Conservation (phyloP, 2,113 vertebrate species). For the Thymallus thymallus region DNA sequence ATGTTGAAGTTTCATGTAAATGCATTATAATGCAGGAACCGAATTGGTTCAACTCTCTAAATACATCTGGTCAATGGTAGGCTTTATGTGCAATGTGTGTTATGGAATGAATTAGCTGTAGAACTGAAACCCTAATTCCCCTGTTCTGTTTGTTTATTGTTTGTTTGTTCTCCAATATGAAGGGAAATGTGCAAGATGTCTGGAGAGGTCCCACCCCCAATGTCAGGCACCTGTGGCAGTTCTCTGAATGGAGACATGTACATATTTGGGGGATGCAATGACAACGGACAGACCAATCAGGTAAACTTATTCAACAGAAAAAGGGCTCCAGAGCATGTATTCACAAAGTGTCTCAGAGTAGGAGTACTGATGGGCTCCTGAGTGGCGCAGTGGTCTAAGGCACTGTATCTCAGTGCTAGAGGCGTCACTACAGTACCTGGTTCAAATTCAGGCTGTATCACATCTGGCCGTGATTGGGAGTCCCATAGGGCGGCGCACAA, state of each 20-base stretch:
- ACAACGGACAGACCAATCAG: slow-evolving; percentile 91
- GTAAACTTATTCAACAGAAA: slow-evolving; percentile 59
- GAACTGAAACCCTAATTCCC: neutral
- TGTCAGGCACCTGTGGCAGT: slow-evolving; percentile 91
- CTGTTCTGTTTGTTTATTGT: neutral
- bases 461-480: too few relatives aligned
- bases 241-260: slow-evolving; percentile 83
- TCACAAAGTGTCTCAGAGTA: too few relatives aligned
- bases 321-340: too few relatives aligned
- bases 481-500: too few relatives aligned
- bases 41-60: neutral
- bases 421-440: too few relatives aligned
- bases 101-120: too few relatives aligned
- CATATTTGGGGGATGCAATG: slow-evolving; percentile 93
- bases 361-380: too few relatives aligned
- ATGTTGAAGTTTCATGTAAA: too few relatives aligned
- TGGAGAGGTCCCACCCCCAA: slow-evolving; percentile 85
- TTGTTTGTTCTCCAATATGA: slow-evolving; percentile 42
- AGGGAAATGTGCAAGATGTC: slow-evolving; percentile 86
- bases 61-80: neutral
- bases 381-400: too few relatives aligned
- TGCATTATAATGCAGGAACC: too few relatives aligned
- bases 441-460: too few relatives aligned
- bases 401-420: too few relatives aligned
- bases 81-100: neutral